Evolutionary conservation across 2,888 invertebrate genomes (phyloP).

Genomic region (Campaea margaritaria): DNA sequence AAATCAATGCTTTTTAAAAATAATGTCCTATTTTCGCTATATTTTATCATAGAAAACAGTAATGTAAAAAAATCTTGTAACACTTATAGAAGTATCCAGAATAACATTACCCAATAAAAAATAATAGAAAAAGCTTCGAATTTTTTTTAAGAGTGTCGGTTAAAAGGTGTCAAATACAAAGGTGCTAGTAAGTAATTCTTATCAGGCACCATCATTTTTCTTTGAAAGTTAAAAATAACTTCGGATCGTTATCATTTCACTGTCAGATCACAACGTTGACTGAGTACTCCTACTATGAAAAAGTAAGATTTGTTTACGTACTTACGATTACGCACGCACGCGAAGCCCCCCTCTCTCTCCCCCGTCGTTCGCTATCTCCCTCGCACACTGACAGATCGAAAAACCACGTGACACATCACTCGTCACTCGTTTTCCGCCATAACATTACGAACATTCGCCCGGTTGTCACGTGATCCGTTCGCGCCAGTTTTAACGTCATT

Average conservation of each 20-base stretch:
- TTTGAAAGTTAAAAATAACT: not conserved
- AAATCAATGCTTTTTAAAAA: no score
- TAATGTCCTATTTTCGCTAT: no score
- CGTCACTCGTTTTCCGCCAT: conserved; percentile 46
- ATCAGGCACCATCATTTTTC: no score
- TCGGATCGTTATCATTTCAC: not conserved
- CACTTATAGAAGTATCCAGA: no score
- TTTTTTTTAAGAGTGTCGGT: no score
- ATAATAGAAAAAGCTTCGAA: no score
- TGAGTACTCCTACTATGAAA: conserved; percentile 23
- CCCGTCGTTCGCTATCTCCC: conserved; percentile 59
- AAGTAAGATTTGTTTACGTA: conserved; percentile 57
- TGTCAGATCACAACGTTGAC: conserved; percentile 6
- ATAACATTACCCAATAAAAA: no score
- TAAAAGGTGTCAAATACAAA: no score
- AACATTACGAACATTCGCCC: conserved; percentile 33
- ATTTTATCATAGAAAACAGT: no score
- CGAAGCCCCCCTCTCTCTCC: conserved; percentile 55
- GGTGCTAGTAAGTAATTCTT: no score
- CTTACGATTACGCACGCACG: conserved; percentile 57
- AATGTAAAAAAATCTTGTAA: no score
- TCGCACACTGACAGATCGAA: conserved; percentile 75
- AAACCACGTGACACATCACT: conserved; percentile 65
- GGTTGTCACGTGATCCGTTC: conserved; percentile 17
- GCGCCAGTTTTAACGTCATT: conserved; percentile 31